phyloP scores from a whole-genome alignment of 2,113 vertebrate species.

The Propithecus coquereli region DNA sequence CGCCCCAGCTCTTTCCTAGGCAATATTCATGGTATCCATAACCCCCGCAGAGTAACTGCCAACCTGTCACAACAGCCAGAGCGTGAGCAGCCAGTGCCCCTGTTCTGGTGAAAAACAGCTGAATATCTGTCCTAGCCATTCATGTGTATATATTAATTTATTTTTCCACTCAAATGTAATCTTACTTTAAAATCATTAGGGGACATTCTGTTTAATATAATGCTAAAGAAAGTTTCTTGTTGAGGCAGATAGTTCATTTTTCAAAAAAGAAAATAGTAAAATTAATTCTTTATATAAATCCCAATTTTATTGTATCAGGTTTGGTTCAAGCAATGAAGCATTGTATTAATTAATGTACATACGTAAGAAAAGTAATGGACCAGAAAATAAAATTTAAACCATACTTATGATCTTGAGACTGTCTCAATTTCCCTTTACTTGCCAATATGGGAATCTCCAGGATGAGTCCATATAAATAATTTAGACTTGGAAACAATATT shows the following conservation, averaged over 20 bases:
- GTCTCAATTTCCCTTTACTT: neutral
- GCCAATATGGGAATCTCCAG: neutral
- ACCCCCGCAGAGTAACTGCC: accelerated
- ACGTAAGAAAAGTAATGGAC: neutral
- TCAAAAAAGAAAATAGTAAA: neutral
- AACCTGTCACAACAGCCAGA: no score
- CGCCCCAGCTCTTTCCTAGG: neutral
- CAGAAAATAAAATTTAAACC: neutral
- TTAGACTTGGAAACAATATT: neutral
- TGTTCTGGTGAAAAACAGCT: neutral
- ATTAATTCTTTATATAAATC: neutral
- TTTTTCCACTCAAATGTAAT: neutral
- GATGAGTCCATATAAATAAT: neutral
- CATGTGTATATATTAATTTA: neutral
- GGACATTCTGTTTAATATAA: neutral
- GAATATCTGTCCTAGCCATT: neutral
- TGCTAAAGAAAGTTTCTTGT: neutral
- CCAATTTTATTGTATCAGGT: neutral
- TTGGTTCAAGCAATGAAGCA: neutral
- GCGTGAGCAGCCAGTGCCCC: neutral
- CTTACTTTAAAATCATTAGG: constrained; percentile 15
- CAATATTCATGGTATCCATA: neutral
- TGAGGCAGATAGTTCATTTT: neutral
- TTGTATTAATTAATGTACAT: neutral
- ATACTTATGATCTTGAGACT: neutral